Evolutionary conservation across 1,140 invertebrate species (phyloP).

Genomic region (Drosophila littoralis): DNA sequence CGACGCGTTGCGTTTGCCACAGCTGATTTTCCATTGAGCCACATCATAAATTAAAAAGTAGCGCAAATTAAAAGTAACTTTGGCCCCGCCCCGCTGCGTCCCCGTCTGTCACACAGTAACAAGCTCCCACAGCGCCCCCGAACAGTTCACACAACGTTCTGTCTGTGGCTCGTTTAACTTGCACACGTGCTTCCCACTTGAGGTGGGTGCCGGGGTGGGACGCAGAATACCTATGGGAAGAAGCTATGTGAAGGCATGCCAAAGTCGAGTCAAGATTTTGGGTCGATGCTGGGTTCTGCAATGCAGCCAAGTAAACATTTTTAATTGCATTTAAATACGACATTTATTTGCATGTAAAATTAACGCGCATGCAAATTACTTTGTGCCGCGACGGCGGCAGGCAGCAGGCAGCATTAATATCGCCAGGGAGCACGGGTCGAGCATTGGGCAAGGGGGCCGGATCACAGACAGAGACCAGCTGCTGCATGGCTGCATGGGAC

Average conservation of each 20-base stretch:
- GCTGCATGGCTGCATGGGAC: slow-evolving; percentile 5
- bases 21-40: slow-evolving; percentile 54
- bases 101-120: background rate
- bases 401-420: slow-evolving; percentile 51
- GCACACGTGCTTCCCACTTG: slow-evolving; percentile 34
- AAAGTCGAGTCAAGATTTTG: slow-evolving; percentile 20
- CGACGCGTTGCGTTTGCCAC: slow-evolving; percentile 6
- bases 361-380: slow-evolving; percentile 81
- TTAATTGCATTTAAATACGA: slow-evolving; percentile 84
- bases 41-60: slow-evolving; percentile 69
- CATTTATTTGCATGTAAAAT: slow-evolving; percentile 84
- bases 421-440: slow-evolving; percentile 6
- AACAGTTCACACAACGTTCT: slow-evolving; percentile 7
- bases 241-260: slow-evolving; percentile 54
- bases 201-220: background rate
- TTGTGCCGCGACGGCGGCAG: slow-evolving; percentile 40
- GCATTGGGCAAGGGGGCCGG: slow-evolving; percentile 10
- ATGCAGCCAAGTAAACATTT: slow-evolving; percentile 80
- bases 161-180: slow-evolving; percentile 22
- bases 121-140: background rate
- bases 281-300: slow-evolving; percentile 39
- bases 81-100: background rate
- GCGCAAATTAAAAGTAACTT: slow-evolving; percentile 48
- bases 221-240: background rate
- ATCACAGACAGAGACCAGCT: slow-evolving; percentile 30